Base-by-base conservation (phyloP, 2,888 invertebrate genomes). In the Spisula solida region DNA sequence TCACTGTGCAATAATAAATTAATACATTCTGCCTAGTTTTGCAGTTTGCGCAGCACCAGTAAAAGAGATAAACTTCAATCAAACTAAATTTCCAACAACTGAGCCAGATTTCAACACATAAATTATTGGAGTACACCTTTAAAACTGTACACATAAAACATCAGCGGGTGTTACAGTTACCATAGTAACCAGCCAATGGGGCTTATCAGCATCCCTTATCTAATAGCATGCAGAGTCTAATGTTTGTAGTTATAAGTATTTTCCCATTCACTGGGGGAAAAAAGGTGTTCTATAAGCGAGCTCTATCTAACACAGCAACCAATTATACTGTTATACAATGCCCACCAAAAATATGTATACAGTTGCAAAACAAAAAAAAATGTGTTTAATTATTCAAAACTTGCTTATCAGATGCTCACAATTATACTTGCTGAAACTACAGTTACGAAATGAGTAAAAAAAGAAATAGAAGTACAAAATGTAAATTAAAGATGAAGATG, bases 131-230 rank as follows among this genome's bases (percentile, higher is more conserved):
- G 31, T 31, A 75, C 34, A 75, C 75, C 75, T 75, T 34, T 34
- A 31, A 18, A 75, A 75, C 34, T 75, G 25, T 25, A 75, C 31
- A 75, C 31, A 75, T 75, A 75, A 75, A 75, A 75, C 25, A 75
- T 31, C 29, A 34, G 75, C 16, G 48, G 83, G 83, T 75, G 47
- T 31, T 75, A 51, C 20, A 31, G 83, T 91, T 83, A 16, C 89
- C 89, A 86, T 88, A 87, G 90, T 31, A 89, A 91, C 88, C 89
- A 89, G 89, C 89, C 90, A 89, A 85, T 85, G 88, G 88, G 92
- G 90, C 89, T 92, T 91, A 92, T 91, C 90, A 90, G 87, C 75
- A 56, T 56, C 87, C 87, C 85, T 86, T 70, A 90, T 89, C 79
- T 34, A 16, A 79, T 29, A 55, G 25, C 85, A 79, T 60, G 29